Conservation (phyloP, 2,797 vertebrate species). For the Girardinus metallicus region DNA sequence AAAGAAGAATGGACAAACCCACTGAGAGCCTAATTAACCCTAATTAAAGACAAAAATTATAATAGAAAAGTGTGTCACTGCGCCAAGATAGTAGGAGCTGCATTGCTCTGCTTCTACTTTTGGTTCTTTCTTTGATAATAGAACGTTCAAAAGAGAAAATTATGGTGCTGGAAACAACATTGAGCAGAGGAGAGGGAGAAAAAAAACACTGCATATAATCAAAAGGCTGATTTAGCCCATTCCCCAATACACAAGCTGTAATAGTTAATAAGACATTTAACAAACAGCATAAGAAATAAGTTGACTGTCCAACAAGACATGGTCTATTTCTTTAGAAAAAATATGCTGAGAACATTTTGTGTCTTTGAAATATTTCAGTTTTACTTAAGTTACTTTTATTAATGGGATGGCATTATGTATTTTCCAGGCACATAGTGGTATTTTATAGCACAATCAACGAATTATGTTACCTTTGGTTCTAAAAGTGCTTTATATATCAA, state of each 20-base stretch:
- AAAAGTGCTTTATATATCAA: too few relatives aligned
- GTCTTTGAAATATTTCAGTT: background rate
- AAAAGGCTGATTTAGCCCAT: background rate
- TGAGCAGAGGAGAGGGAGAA: background rate
- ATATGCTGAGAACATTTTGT: background rate
- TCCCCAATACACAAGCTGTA: background rate
- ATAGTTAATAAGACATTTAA: background rate
- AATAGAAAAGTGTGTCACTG: slow-evolving; percentile 40
- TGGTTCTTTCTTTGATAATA: background rate
- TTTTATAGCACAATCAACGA: too few relatives aligned
- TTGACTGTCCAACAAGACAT: background rate
- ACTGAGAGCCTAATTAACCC: slow-evolving; percentile 73
- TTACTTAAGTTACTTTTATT: background rate
- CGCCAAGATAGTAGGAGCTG: slow-evolving; percentile 46
- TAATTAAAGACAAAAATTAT: slow-evolving; percentile 73
- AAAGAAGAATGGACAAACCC: slow-evolving; percentile 51
- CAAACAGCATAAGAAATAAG: background rate
- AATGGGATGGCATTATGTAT: too few relatives aligned
- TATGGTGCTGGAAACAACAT: background rate
- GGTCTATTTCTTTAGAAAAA: background rate
- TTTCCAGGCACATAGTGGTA: too few relatives aligned
- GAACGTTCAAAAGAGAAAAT: slow-evolving; percentile 10
- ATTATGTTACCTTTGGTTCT: too few relatives aligned
- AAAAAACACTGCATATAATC: background rate
- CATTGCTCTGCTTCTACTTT: slow-evolving; percentile 7